phyloP scores from a whole-genome alignment of 1,140 invertebrate genomes.

The Drosophila rhopaloa region DNA sequence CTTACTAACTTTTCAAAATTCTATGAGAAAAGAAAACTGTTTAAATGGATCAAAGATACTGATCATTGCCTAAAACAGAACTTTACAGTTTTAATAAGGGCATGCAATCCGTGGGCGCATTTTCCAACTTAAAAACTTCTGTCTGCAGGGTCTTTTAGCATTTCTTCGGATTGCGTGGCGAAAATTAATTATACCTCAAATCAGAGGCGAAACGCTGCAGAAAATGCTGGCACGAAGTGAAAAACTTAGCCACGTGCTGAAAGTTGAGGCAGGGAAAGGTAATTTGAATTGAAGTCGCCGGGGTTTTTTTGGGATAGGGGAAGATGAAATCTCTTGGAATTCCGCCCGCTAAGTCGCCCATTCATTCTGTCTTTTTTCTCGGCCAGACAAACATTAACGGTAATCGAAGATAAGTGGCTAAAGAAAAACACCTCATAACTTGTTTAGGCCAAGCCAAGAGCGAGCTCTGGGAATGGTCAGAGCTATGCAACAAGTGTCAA shows the following conservation, averaged over 20 bases:
- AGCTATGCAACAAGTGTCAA: conserved; percentile 73
- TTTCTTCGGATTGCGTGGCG: conserved; percentile 65
- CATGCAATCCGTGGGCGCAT: conserved; percentile 23
- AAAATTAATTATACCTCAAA: conserved; percentile 70
- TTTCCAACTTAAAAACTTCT: conserved; percentile 7
- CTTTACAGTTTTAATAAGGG: conserved; percentile 18
- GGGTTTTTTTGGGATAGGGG: background rate
- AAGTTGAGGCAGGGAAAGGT: conserved; percentile 38
- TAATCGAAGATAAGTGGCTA: conserved; percentile 62
- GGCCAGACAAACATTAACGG: conserved; percentile 45
- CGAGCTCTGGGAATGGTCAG: conserved; percentile 65
- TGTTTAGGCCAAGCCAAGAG: conserved; percentile 55
- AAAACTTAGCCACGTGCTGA: conserved; percentile 54
- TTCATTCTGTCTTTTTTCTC: background rate
- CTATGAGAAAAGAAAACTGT: too few species aligned
- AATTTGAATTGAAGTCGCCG: conserved; percentile 10
- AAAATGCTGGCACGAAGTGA: conserved; percentile 65
- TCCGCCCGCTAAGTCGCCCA: background rate
- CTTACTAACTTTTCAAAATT: too few species aligned
- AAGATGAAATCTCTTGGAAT: background rate
- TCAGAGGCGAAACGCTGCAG: conserved; percentile 48
- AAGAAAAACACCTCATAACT: conserved; percentile 52
- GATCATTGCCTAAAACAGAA: background rate
- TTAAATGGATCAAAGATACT: background rate
- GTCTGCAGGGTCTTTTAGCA: conserved; percentile 10